phyloP scores from a whole-genome alignment of 2,797 vertebrate genomes.

The Xenopus petersii region DNA sequence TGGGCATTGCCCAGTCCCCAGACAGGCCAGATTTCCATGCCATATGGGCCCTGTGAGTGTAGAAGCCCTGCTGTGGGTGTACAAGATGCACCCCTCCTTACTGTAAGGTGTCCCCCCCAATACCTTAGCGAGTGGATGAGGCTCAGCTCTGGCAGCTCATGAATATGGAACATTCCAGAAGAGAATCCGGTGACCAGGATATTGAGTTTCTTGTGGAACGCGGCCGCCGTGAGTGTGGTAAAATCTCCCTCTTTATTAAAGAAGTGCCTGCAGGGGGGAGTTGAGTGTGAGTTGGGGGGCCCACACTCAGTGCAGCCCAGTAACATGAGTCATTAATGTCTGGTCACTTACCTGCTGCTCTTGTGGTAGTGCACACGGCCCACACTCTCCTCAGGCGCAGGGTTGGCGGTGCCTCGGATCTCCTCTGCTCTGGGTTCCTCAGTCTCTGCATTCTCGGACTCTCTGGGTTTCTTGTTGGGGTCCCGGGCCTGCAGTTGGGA shows the following conservation, averaged over 20 bases:
- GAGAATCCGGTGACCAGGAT: slow-evolving; percentile 90
- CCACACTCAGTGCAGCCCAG: too few species aligned
- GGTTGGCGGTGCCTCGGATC: slow-evolving; percentile 71
- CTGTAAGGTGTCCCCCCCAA: not conserved
- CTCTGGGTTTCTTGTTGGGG: slow-evolving; percentile 43
- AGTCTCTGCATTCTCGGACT: slow-evolving; percentile 43
- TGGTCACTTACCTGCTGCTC: slow-evolving; percentile 76
- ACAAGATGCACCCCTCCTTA: not conserved
- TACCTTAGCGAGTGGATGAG: slow-evolving; percentile 93
- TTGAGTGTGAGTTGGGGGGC: not conserved
- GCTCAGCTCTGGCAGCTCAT: slow-evolving; percentile 90
- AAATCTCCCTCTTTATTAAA: slow-evolving; percentile 95
- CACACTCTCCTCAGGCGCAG: slow-evolving; percentile 59
- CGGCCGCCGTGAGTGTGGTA: slow-evolving; percentile 79
- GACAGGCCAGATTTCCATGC: too few species aligned
- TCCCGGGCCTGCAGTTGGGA: slow-evolving; percentile 68
- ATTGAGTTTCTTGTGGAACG: slow-evolving; percentile 83
- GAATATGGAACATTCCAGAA: slow-evolving; percentile 95
- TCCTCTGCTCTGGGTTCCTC: slow-evolving; percentile 62
- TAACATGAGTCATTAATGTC: too few species aligned
- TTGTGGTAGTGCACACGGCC: slow-evolving; percentile 81
- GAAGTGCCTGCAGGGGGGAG: slow-evolving; percentile 72
- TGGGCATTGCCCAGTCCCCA: too few species aligned
- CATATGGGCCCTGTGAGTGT: too few species aligned
- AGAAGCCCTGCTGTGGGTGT: too few species aligned